Evolutionary conservation across 2,797 vertebrate species (phyloP), one percentile per base, ranked within the genome.

Genomic region (Tolypeutes matacus): DNA sequence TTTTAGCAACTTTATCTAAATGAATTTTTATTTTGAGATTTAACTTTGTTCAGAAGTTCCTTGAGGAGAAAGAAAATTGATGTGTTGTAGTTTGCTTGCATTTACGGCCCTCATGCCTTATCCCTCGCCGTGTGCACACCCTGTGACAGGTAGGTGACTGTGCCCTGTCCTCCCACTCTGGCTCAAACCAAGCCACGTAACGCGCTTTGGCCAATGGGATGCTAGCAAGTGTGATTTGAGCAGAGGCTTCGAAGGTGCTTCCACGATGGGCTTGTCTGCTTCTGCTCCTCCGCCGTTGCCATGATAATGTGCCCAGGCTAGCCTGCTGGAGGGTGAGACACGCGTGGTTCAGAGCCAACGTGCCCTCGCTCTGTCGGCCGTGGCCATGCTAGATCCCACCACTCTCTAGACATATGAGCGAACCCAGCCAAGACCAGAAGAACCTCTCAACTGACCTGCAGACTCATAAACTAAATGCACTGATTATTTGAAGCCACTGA

Each of bases 1-100:
- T 72, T 91, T 60, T 39, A 60, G 21, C 13, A 76, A 9, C 7
- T 92, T 94, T 64, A 58, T 75, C 39, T 82, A 78, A 95, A 78
- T 77, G 69, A 36, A n/a, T 60, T 84, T 91, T 56, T 77, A 64
- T 67, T 93, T 93, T 65, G 84, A 75, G 73, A 89, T 84, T 95
- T 80, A 81, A 78, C 60, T 82, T 83, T 81, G 7, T 62, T 65
- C 51, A 56, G 46, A 49, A 42, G 31, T 65, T 70, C 84, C 77
- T 89, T 14, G 3, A 85, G 77, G 87, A 94, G 65, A 21, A 53
- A 72, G 36, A 39, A 70, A 81, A 42, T 11, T 3, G 64, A 5
- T 80, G 27, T n/a, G 7, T 65, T 18, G 75, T 36, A 39, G 39
- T 39, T 39, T 23, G 60, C 56, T 23, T 7, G 9, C 46, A n/a